Conservation (phyloP, 2,113 vertebrate genomes). For the Tapirus terrestris region DNA sequence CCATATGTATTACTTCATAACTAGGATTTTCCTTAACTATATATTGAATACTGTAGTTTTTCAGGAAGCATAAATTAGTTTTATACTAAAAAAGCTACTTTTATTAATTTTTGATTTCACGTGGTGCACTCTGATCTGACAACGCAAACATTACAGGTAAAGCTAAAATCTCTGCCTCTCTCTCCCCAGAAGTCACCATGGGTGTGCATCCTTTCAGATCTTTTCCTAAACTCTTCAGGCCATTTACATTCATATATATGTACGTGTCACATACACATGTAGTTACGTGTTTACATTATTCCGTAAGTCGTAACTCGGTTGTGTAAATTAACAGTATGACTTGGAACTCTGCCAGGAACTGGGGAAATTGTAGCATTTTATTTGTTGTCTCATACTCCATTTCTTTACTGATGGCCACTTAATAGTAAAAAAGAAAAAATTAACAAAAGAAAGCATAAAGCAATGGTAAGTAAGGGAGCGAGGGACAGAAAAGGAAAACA, state of each 20-base stretch:
- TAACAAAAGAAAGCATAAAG: background rate
- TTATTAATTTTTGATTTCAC: background rate
- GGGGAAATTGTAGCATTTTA: background rate
- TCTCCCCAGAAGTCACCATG: background rate
- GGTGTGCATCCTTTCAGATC: background rate
- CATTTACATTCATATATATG: background rate
- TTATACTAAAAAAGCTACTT: background rate
- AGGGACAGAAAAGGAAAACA: background rate
- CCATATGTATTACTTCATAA: background rate
- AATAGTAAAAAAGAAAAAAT: background rate
- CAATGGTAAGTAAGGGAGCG: no score
- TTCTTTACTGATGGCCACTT: background rate
- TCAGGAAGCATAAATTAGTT: background rate
- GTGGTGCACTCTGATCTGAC: background rate
- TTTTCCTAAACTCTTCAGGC: background rate
- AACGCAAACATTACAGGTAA: background rate
- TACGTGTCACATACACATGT: no score
- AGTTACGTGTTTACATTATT: background rate
- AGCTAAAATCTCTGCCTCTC: background rate
- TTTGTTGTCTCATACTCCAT: background rate
- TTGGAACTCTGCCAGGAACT: background rate
- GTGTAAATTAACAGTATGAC: background rate
- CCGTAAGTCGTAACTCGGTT: background rate
- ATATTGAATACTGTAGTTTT: background rate
- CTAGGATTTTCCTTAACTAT: background rate